Evolutionary conservation across 1,140 invertebrate genomes (phyloP), one percentile per base, ranked within the genome.

Genomic region (Drosophila tropicalis): DNA sequence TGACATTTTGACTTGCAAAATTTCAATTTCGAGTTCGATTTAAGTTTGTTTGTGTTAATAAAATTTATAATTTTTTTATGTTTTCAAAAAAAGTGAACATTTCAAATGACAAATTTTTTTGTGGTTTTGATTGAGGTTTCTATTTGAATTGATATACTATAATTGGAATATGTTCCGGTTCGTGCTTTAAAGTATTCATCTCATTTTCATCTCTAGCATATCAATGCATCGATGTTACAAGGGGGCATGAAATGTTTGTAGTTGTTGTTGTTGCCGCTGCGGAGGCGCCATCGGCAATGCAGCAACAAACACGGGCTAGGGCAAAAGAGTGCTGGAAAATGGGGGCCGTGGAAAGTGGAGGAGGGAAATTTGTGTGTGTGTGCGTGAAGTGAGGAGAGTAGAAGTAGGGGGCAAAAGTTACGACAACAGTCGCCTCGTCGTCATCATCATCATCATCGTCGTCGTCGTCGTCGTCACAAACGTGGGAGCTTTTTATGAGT

Each of bases 401-500:
- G 44, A 22, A 7, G 44, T 22, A 1, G 32, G 65, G 65, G 56
- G 41, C 41, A 65, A 72, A 78, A 85, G 82, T 85, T 81, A 86
- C 78, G 78, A 78, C 78, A 76, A 79, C 58, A 69, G 67, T 77
- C 70, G 81, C 70, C 61, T 70, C 36, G 10, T 39, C 36, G 36
- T 39, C 55, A 56, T 66, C 73, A 12, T 36, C 34, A 36, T 36
- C 7, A 12, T 12, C 34, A 36, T 10, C 7, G 34, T 10, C 34
- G 34, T 10, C 7, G 12, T 39, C 12, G 36, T 39, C 55, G 58
- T 66, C 73, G 64, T 85, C 70, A 70, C 66, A 84, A 67, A 84
- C 81, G 81, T 84, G 76, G 81, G 81, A 84, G 81, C 81, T 80
- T 84, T 80, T 84, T 80, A 80, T 84, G 69, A 84, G 81, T 83